Evolutionary conservation across 2,797 vertebrate species (phyloP).

Genomic region (Peromyscus aztecus): DNA sequence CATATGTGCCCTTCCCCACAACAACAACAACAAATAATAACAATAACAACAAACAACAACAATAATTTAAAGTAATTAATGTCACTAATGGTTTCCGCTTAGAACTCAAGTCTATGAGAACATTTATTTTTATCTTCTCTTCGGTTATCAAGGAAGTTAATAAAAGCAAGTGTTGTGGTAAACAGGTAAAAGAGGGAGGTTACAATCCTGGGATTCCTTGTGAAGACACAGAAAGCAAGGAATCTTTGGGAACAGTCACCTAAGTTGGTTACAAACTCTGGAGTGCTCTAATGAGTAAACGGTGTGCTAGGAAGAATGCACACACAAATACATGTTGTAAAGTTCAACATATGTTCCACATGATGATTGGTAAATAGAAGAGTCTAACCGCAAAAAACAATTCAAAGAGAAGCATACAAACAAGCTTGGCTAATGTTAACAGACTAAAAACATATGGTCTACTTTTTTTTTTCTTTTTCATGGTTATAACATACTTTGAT

Average conservation of each 20-base stretch:
- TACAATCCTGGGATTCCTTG: constrained; percentile 55
- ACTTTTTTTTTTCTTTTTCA: background rate
- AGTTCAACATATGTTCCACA: constrained; percentile 64
- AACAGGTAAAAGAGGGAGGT: constrained; percentile 61
- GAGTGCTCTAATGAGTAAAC: constrained; percentile 52
- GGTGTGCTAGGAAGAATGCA: background rate
- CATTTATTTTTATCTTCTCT: constrained; percentile 66
- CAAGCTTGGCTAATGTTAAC: background rate
- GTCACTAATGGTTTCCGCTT: constrained; percentile 28
- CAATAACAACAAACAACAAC: background rate
- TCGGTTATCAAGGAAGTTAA: constrained; percentile 56
- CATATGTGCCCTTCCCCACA: background rate
- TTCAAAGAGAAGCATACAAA: constrained; percentile 54
- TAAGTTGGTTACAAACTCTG: constrained; percentile 22
- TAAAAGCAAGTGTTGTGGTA: constrained; percentile 55
- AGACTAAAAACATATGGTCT: constrained; percentile 68
- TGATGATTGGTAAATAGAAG: constrained; percentile 55
- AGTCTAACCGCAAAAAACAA: constrained; percentile 43
- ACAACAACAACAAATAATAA: background rate
- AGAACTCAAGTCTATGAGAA: constrained; percentile 60
- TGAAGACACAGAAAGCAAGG: constrained; percentile 38
- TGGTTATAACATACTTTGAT: constrained; percentile 40
- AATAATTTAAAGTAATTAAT: constrained; percentile 38
- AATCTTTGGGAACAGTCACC: constrained; percentile 32
- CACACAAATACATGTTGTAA: background rate